Base-by-base conservation (phyloP, 2,888 invertebrate genomes). In the Hirtodrosophila alboralis region DNA sequence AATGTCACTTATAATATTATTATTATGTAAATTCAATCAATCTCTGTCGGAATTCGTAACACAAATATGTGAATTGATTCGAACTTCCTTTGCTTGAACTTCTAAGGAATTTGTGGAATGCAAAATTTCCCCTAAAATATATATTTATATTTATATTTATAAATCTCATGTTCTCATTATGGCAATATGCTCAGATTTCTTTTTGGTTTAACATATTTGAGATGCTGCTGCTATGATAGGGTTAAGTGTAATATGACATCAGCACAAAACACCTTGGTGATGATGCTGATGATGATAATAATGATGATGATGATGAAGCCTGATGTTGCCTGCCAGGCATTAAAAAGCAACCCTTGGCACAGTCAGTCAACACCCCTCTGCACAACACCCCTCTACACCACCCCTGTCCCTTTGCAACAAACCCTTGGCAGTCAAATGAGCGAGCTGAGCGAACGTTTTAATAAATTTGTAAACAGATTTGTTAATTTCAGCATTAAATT, bases 391-490 rank as follows among this genome's bases (percentile, higher is more conserved):
- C 30, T 7, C 0, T n/a, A 9, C n/a, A 7, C 21, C 18, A 18
- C 10, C 16, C 12, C 16, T 16, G 6, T 16, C 40, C 23, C 9
- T 18, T 18, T 18, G 2, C 34, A 6, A 2, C 34, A 6, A 2
- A 30, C 16, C 38, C 0, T 4, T 38, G 59, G 69, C 73, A 61
- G 63, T 61, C 63, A 75, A 84, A 84, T 66, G 71, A 74, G 74
- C 66, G 67, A 69, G 45, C 63, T 75, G 74, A 67, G 73, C 72
- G 73, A 80, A 80, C 84, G 81, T 88, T 90, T 90, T 90, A 89
- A 90, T 90, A 90, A 90, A 90, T 90, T 90, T 90, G 88, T 90
- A 89, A 90, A 89, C 89, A 90, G 89, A 90, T 90, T 90, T 90
- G 89, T 89, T 90, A 90, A 90, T 90, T 90, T 90, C 80, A 87